A percentile compares a stretch with the other conserved stretches of the same genome.
These are phyloP conservation scores for Dasysyrphus tricinctus DNA, from an alignment of 2,888 invertebrate genomes.

Conservation along the genomic window DNA sequence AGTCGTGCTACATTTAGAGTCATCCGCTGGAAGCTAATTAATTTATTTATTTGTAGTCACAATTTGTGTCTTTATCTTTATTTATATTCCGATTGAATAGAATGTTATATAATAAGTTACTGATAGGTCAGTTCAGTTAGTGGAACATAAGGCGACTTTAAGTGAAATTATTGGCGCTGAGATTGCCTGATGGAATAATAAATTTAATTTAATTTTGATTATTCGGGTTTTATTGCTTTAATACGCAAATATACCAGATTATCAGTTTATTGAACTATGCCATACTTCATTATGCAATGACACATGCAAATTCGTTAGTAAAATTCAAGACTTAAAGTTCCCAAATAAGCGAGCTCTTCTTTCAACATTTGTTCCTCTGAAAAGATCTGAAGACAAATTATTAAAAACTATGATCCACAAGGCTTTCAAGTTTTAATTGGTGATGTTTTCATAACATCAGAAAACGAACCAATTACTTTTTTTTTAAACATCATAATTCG, in stretches of 20 bases:
- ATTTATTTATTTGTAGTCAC: constrained; percentile 53
- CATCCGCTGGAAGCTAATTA: constrained; percentile 52
- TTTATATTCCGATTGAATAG: neutral
- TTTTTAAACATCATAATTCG: neutral
- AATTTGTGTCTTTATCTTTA: constrained; percentile 30
- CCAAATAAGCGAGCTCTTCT: neutral
- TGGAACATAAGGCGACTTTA: neutral
- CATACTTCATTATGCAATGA: neutral
- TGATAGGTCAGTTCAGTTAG: neutral
- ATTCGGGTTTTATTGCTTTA: constrained; percentile 22
- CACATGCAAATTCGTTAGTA: neutral
- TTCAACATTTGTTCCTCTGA: neutral
- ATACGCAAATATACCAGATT: constrained; percentile 10
- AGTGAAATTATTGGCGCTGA: constrained; percentile 32
- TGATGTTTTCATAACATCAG: neutral
- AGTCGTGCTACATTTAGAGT: constrained; percentile 9
- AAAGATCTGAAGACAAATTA: neutral
- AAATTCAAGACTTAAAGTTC: no score
- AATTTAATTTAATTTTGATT: constrained; percentile 29
- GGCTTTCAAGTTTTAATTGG: neutral
- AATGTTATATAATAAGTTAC: neutral
- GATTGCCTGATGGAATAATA: neutral
- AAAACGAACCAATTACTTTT: neutral
- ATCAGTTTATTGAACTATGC: constrained; percentile 44
- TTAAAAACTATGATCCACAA: neutral